Evolutionary conservation across 2,888 invertebrate species (phyloP), one percentile per base, ranked within the genome.

Genomic region (Acanthoscelides obtectus): DNA sequence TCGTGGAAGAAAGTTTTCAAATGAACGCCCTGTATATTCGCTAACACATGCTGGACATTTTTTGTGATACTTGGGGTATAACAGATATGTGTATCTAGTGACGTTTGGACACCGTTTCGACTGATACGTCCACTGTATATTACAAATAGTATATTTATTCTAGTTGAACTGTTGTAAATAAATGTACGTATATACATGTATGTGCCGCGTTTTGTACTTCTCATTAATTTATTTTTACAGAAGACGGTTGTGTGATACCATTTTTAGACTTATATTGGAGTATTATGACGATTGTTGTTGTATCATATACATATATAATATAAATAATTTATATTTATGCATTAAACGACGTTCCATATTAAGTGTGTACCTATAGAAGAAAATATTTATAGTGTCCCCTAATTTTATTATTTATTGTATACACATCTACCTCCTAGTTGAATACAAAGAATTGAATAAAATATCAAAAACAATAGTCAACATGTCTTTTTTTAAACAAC

Each of bases 311-410:
- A 12, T 12, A 45, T 45, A 45, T 45, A 45, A 1, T 81, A 45
- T 45, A 45, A 12, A 45, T 45, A 45, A 12, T 81, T 80, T 81
- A 81, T 83, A 83, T 83, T 83, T 83, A 83, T 70, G 74, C 72
- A 73, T 72, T 68, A 71, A 73, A 72, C 71, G 74, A 81, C 81
- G 81, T 82, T 82, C 81, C 82, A 82, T 83, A 81, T 82, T 81
- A 80, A 77, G 79, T 79, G 79, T 81, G 79, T 45, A 45, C 45
- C 8, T 45, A 45, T 45, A 45, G 45, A 45, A 17, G 17, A 45
- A 6, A 4, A 45, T 45, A 45, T 45, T 45, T 45, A 45, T 45
- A 45, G 45, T 12, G 45, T 25, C 45, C 45, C 45, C 45, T 45
- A 45, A 45, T 4, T 76, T 75, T 75, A 73, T 73, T 76, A 77